Conservation (phyloP, 2,888 invertebrate genomes). For the Napeogenes inachia region DNA sequence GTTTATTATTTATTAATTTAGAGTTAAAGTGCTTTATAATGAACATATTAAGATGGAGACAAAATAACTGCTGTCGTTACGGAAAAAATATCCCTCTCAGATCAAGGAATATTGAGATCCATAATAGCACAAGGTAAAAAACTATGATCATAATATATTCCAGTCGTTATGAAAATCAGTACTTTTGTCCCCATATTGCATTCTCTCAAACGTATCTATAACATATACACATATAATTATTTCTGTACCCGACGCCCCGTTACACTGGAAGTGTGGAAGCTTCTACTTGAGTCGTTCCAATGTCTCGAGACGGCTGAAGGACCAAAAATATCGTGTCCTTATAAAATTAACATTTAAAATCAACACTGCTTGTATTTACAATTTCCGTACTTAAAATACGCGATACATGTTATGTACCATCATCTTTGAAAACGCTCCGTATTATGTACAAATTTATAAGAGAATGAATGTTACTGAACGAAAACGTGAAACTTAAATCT, state of each 20-base stretch:
- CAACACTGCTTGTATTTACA: constrained; percentile 72
- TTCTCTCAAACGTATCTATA: constrained; percentile 15
- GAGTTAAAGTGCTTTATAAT: constrained; percentile 66
- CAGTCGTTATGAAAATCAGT: constrained; percentile 32
- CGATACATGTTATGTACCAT: constrained; percentile 53
- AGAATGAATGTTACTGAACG: constrained; percentile 14
- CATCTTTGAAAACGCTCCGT: constrained; percentile 35
- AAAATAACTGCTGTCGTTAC: constrained; percentile 44
- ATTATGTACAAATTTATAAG: constrained; percentile 57
- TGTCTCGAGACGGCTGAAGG: too few species aligned
- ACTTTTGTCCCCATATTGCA: constrained; percentile 59
- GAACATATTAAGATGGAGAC: constrained; percentile 63
- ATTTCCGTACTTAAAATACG: constrained; percentile 54
- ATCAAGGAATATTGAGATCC: constrained; percentile 61
- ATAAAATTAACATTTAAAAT: constrained; percentile 71
- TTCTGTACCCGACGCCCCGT: too few species aligned
- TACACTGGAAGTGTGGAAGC: too few species aligned
- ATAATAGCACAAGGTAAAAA: constrained; percentile 59
- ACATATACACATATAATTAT: constrained; percentile 3
- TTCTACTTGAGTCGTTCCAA: too few species aligned
- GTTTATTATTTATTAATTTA: constrained; percentile 72
- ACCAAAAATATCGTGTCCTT: constrained; percentile 55
- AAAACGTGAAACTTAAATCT: too few species aligned
- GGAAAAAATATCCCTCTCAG: constrained; percentile 26
- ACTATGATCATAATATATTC: constrained; percentile 40